These are phyloP conservation scores for Oryzias javanicus DNA, from an alignment of 2,113 vertebrate species.

Conservation along the genomic window DNA sequence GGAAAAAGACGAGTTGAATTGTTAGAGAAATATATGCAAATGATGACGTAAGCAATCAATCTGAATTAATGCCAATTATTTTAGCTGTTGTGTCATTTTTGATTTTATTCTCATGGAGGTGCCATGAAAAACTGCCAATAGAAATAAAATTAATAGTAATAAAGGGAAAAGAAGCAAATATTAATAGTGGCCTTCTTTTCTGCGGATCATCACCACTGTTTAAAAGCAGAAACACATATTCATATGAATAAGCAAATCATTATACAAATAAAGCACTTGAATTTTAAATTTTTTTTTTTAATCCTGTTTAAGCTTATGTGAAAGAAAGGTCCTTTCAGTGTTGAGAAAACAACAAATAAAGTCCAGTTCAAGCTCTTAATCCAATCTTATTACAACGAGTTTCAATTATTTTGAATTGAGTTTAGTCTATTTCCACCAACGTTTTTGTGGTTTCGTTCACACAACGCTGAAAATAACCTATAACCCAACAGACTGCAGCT, in stretches of 20 bases:
- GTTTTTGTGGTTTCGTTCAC: not conserved
- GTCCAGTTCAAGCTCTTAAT: too few relatives aligned
- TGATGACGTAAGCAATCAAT: conserved; percentile 3
- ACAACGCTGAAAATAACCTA: too few relatives aligned
- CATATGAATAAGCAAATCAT: conserved; percentile 3
- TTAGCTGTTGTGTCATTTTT: not conserved
- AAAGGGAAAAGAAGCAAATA: not conserved
- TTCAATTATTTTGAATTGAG: not conserved
- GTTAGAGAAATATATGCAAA: conserved; percentile 26
- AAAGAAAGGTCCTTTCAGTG: not conserved
- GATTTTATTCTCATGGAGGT: not conserved
- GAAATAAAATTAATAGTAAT: conserved; percentile 5
- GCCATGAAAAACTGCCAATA: not conserved
- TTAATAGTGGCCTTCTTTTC: conserved; percentile 2
- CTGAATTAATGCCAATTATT: conserved; percentile 11
- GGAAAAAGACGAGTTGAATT: conserved; percentile 9
- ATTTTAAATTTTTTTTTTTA: conserved; percentile 12
- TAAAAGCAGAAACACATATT: conserved; percentile 5
- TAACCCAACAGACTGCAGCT: too few relatives aligned
- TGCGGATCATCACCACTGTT: conserved; percentile 1
- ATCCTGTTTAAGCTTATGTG: not conserved
- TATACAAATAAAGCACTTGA: conserved; percentile 8
- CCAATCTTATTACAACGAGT: not conserved
- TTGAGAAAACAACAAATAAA: too few relatives aligned
- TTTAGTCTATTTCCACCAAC: not conserved